phyloP scores from a whole-genome alignment of 2,797 vertebrate species.

The Threskiornis aethiopicus region DNA sequence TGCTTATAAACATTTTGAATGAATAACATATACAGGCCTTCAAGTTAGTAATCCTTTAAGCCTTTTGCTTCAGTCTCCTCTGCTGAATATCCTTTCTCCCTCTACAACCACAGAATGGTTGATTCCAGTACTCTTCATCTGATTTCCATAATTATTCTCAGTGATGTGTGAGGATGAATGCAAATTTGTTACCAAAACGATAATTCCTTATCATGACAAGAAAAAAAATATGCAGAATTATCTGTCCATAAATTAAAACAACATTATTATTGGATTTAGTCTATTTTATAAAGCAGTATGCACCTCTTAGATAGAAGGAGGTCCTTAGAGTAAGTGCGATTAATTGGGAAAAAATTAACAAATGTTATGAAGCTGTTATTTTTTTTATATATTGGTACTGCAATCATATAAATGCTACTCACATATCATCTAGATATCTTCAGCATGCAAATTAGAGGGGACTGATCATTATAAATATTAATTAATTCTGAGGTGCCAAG shows the following conservation, averaged over 20 bases:
- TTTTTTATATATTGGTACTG: neutral
- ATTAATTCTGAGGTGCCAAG: neutral
- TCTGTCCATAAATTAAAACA: constrained; percentile 53
- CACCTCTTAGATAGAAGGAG: neutral
- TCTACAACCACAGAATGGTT: neutral
- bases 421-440: neutral
- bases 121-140: neutral
- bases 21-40: neutral
- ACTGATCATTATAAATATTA: neutral
- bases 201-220: constrained; percentile 26
- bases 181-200: neutral
- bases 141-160: neutral
- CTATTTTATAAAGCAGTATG: neutral
- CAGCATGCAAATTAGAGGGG: neutral
- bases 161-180: neutral
- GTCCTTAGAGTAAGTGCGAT: constrained; percentile 40
- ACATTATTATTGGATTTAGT: constrained; percentile 27
- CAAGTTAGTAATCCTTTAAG: neutral
- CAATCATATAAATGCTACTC: neutral
- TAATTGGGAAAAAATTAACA: constrained; percentile 18
- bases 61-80: neutral
- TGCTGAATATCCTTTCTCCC: neutral
- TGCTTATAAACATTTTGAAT: neutral
- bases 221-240: neutral
- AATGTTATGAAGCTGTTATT: constrained; percentile 8